Conservation (phyloP, 2,797 vertebrate genomes). For the Melanotaenia boesemani region DNA sequence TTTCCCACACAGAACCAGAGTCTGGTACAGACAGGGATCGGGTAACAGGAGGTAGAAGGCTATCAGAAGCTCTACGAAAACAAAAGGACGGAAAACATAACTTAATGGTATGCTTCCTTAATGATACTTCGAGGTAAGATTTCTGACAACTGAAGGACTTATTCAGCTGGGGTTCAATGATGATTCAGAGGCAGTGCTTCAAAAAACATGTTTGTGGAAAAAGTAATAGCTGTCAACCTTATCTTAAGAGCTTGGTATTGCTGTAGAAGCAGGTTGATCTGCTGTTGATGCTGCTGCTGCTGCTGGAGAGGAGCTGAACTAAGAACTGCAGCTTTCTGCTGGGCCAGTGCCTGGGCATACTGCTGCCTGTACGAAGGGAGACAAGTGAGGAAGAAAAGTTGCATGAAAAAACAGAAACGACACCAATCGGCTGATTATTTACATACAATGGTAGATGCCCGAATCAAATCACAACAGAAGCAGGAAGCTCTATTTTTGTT, state of each 20-base stretch:
- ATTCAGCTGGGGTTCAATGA: too few relatives aligned
- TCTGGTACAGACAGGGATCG: slow-evolving; percentile 94
- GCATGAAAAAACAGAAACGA: neutral
- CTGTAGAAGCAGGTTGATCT: slow-evolving; percentile 91
- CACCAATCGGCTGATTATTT: neutral
- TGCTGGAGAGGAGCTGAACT: slow-evolving; percentile 90
- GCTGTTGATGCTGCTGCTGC: slow-evolving; percentile 96
- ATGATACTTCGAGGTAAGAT: neutral
- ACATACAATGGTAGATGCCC: neutral
- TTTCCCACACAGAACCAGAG: slow-evolving; percentile 96
- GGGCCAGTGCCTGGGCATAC: slow-evolving; percentile 93
- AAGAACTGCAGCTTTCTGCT: slow-evolving; percentile 93
- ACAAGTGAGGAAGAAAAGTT: neutral
- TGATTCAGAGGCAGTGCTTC: neutral
- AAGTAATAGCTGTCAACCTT: slow-evolving; percentile 81
- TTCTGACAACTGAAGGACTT: neutral
- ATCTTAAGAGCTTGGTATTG: slow-evolving; percentile 96
- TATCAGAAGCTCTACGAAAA: slow-evolving; percentile 79
- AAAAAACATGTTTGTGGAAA: neutral
- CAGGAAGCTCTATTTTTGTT: neutral
- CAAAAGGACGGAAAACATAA: neutral
- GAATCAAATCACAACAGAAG: neutral
- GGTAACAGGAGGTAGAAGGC: slow-evolving; percentile 90
- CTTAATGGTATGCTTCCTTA: neutral
- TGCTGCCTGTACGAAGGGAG: slow-evolving; percentile 87